Percentiles rank a stretch among this genome's conserved stretches.
phyloP scores from a whole-genome alignment of 30 jellyfish, hydroid and myxozoan genomes.

The Hydractinia symbiolongicarpus region DNA sequence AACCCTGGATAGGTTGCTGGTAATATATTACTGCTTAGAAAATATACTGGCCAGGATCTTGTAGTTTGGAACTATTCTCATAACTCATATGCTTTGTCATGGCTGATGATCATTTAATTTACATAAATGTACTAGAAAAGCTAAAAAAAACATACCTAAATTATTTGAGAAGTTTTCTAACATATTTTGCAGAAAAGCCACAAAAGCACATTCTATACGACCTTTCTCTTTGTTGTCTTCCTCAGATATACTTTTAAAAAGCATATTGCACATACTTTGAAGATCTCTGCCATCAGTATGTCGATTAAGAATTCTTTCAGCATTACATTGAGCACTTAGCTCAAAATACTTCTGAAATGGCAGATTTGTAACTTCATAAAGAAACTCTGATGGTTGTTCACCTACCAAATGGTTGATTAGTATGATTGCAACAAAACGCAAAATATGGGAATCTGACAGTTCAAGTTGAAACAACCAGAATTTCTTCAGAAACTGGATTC shows the following conservation, averaged over 20 bases:
- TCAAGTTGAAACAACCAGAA: slow-evolving; percentile 5
- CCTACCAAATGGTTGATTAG: neutral
- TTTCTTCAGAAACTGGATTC: neutral
- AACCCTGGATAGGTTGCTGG: too few relatives aligned
- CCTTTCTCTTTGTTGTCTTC: neutral
- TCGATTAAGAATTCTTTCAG: too few relatives aligned
- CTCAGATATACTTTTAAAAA: neutral
- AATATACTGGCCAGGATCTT: too few relatives aligned
- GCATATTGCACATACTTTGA: neutral
- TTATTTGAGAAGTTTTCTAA: neutral
- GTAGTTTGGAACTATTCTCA: too few relatives aligned
- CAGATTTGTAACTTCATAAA: neutral
- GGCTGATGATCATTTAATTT: too few relatives aligned
- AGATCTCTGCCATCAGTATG: too few relatives aligned
- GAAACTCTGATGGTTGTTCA: neutral
- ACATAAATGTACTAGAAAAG: too few relatives aligned
- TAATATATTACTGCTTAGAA: too few relatives aligned
- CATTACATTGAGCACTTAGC: too few relatives aligned
- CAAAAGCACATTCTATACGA: neutral
- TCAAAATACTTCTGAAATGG: neutral
- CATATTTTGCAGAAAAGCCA: neutral
- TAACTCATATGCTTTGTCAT: too few relatives aligned
- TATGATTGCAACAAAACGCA: neutral
- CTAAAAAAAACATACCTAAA: too few relatives aligned
- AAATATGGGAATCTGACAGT: neutral